phyloP scores from a whole-genome alignment of 2,113 vertebrate species.

The Phaetusa simplex region DNA sequence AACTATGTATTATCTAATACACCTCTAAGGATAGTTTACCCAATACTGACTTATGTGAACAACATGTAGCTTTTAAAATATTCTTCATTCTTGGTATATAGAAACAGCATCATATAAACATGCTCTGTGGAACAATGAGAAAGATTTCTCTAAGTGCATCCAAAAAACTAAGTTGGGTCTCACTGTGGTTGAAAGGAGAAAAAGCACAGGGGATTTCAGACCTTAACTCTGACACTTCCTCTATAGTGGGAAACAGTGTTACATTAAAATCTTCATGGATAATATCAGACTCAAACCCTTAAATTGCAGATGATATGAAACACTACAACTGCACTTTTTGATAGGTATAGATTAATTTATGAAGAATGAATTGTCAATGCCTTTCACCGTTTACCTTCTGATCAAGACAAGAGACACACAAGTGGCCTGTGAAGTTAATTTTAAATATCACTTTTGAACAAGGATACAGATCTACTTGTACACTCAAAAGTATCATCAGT shows the following conservation, averaged over 20 bases:
- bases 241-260: background rate
- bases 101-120: background rate
- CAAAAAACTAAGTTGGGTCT: background rate
- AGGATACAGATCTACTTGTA: background rate
- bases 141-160: background rate
- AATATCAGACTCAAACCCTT: background rate
- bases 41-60: background rate
- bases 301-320: background rate
- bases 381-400: background rate
- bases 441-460: background rate
- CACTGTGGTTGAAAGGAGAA: background rate
- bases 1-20: background rate
- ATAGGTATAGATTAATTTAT: background rate
- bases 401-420: background rate
- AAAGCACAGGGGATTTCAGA: background rate
- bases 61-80: background rate
- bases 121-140: background rate
- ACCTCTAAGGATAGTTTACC: background rate
- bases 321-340: background rate
- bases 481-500: background rate
- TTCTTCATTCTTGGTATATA: background rate
- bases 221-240: background rate
- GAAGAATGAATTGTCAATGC: background rate
- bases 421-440: background rate
- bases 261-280: background rate